Percentiles rank a stretch among this genome's conserved stretches.
These are phyloP conservation scores for Tetranychus piercei DNA, from an alignment of 2,888 invertebrate species.

Conservation along the genomic window DNA sequence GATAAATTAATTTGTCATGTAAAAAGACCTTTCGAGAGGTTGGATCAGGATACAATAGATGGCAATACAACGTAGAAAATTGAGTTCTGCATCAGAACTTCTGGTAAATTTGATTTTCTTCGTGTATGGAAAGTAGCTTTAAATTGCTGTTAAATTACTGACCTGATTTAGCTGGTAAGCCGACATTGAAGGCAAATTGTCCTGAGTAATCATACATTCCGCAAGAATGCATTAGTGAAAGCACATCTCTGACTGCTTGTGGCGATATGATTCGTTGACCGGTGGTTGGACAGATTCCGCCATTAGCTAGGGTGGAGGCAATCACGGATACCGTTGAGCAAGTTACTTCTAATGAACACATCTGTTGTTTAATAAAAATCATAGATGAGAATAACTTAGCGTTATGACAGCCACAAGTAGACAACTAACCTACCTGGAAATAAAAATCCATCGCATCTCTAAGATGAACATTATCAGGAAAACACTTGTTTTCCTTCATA, in stretches of 20 bases:
- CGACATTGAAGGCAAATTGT: constrained; percentile 73
- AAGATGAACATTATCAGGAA: constrained; percentile 72
- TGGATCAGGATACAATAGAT: not conserved
- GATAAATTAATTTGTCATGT: not conserved
- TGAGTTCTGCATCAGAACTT: too few relatives aligned
- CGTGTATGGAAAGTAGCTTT: too few relatives aligned
- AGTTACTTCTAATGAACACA: constrained; percentile 86
- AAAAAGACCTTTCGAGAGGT: too few relatives aligned
- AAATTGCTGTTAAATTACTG: too few relatives aligned
- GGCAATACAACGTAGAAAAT: not conserved
- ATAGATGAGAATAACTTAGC: not conserved
- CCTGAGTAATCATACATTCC: constrained; percentile 84
- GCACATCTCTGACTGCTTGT: constrained; percentile 76
- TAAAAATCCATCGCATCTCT: constrained; percentile 92
- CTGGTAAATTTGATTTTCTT: not conserved
- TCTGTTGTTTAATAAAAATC: constrained; percentile 34
- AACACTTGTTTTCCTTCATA: constrained; percentile 90
- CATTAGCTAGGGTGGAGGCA: constrained; percentile 87
- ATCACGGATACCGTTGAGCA: constrained; percentile 82
- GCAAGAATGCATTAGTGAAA: constrained; percentile 93
- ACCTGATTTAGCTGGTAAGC: constrained; percentile 38
- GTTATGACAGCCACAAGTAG: constrained; percentile 40
- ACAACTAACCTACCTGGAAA: constrained; percentile 66
- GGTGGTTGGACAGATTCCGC: constrained; percentile 91
- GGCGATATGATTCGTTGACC: constrained; percentile 61